Base-by-base conservation (phyloP, 2,888 invertebrate species). In the Lasius platythorax region DNA sequence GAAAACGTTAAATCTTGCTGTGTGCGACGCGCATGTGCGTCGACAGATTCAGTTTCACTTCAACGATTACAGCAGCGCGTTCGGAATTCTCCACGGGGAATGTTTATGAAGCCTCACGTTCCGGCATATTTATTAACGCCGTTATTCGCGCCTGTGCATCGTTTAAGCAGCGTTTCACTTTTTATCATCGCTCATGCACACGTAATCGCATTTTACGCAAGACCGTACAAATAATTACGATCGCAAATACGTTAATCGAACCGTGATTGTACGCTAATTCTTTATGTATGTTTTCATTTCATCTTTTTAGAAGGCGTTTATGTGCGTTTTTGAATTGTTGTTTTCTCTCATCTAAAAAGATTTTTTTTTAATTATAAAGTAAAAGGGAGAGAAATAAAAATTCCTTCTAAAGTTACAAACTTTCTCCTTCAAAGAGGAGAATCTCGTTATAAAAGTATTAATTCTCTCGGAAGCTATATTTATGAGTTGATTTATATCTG, bases 121-220 rank as follows among this genome's bases (percentile, higher is more conserved):
- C 64, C 70, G 76, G 84, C 79, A 87, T 87, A 87, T 87, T 89
- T 87, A 89, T 89, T 86, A 89, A 82, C 82, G 63, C 63, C 46
- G 82, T 86, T 86, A 74, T 79, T 73, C 73, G 68, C 46, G 70
- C 43, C 53, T 73, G 84, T 81, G 84, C 68, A 70, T 30, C 33
- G 58, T 89, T 88, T 83, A 87, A 87, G 58, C 85, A 81, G 28
- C 81, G 58, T 67, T 85, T 88, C 81, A 79, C 76, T 88, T 88
- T 88, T 88, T 88, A 70, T 58, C 58, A 56, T 64, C 43, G 74
- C 18, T 68, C 70, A 40, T 72, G 67, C 67, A 64, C 11, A 50
- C 11, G 63, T 50, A 37, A 70, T 61, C 50, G 61, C 40, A 23
- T 74, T 61, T 46, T 30, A 70, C 56, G 23, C 50, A 28, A 78